Evolutionary conservation across 1,140 invertebrate genomes (phyloP).

Genomic region (Wasmannia auropunctata): DNA sequence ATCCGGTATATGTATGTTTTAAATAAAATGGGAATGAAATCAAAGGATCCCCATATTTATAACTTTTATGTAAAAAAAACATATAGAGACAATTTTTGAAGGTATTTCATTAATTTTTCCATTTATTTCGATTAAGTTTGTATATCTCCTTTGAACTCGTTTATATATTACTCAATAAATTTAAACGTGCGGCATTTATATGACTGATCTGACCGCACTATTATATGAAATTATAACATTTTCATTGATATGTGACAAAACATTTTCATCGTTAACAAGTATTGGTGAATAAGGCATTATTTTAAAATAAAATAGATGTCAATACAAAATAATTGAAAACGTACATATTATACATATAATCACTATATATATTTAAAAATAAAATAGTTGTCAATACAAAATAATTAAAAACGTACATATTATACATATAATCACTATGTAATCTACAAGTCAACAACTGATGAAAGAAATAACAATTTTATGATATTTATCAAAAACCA

Average conservation of each 20-base stretch:
- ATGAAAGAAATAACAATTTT: background rate
- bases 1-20: background rate
- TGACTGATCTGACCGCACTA: background rate
- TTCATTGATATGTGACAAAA: background rate
- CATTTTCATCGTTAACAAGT: background rate
- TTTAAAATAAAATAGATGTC: background rate
- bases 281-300: background rate
- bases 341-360: background rate
- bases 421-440: background rate
- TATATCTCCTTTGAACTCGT: background rate
- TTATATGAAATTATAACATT: conserved; percentile 6
- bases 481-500: background rate
- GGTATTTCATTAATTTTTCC: background rate
- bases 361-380: background rate
- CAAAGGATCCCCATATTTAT: background rate
- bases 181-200: background rate
- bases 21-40: background rate
- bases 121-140: background rate
- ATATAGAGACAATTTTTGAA: background rate
- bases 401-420: background rate
- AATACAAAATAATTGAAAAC: background rate
- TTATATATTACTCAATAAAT: conserved; percentile 5
- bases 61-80: background rate
- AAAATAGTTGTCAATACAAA: background rate
- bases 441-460: background rate